Evolutionary conservation across 2,797 vertebrate species (phyloP).

Genomic region (Sebastes elongatus): DNA sequence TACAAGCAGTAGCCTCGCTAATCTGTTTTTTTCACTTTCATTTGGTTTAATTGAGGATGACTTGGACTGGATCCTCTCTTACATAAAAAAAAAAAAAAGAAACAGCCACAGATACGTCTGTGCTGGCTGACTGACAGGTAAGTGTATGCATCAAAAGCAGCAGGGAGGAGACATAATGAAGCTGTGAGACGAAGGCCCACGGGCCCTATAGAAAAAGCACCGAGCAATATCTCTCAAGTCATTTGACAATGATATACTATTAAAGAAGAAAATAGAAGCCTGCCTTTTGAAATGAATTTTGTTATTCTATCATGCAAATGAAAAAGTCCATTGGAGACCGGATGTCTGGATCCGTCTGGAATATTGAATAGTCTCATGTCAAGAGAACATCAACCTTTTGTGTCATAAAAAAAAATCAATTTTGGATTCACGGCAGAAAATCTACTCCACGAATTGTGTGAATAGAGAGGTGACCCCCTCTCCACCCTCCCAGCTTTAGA

Average conservation of each 20-base stretch:
- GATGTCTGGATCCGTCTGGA: conserved; percentile 16
- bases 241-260: conserved; percentile 62
- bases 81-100: not conserved
- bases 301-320: conserved; percentile 65
- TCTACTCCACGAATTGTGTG: not conserved
- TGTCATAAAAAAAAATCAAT: conserved; percentile 21
- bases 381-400: conserved; percentile 40
- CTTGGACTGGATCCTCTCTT: conserved; percentile 26
- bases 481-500: not conserved
- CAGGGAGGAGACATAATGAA: conserved; percentile 55
- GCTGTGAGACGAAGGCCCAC: conserved; percentile 37
- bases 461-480: conserved; percentile 30
- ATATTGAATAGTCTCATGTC: conserved; percentile 41
- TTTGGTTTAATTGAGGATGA: conserved; percentile 47
- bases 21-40: conserved; percentile 63
- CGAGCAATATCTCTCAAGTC: conserved; percentile 44
- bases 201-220: conserved; percentile 31
- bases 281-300: conserved; percentile 43
- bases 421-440: conserved; percentile 30
- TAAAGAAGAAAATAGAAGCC: conserved; percentile 53
- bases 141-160: conserved; percentile 19
- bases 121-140: conserved; percentile 49
- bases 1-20: conserved; percentile 46
- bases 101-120: not conserved
- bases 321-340: conserved; percentile 20